Evolutionary conservation across 2,113 vertebrate species (phyloP), one percentile per base, ranked within the genome.

Genomic region (Parus major): DNA sequence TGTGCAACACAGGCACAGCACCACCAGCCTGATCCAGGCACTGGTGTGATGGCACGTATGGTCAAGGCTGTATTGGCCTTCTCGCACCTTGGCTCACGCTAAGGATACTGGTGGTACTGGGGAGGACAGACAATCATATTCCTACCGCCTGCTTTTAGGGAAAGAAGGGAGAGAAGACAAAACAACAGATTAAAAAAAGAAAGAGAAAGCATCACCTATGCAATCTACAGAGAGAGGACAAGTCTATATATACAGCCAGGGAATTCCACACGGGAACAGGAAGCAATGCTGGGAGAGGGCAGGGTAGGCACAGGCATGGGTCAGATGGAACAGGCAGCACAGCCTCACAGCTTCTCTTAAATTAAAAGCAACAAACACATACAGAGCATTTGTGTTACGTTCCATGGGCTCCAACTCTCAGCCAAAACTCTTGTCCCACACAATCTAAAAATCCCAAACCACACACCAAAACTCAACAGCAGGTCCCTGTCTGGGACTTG

Each of bases 1-100:
- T 6, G 17, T 2, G 33, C 1, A 1, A 47, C 39, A 14, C 1
- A 6, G 49, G 52, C 2, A 0, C 29, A 65, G 39, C 19, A 9
- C 56, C 73, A 6, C 2, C 35, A 52, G 49, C 73, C 56, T 2
- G 18, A 71, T 23, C 22, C 93, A 57, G 70, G 86, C 77, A 18
- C 76, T 14, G 46, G 35, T 4, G 55, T 41, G 31, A 73, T 3
- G 55, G 88, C 83, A 83, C 66, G 2, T 0, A 1, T 0, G 44
- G 66, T 33, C 59, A 78, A 78, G 80, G 90, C 71, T 21, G 55
- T 3, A 8, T 9, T 18, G 17, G 52, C 82, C 71, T 47, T 27
- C 47, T 68, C 10, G 29, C 44, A 23, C 41, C 82, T 18, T 24
- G 8, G 35, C 64, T 82, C 47, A 17, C 39, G 49, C 56, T 12